Percentiles rank a stretch among this genome's conserved stretches.
phyloP scores from a whole-genome alignment of 2,888 invertebrate species.

The Pyralis farinalis region DNA sequence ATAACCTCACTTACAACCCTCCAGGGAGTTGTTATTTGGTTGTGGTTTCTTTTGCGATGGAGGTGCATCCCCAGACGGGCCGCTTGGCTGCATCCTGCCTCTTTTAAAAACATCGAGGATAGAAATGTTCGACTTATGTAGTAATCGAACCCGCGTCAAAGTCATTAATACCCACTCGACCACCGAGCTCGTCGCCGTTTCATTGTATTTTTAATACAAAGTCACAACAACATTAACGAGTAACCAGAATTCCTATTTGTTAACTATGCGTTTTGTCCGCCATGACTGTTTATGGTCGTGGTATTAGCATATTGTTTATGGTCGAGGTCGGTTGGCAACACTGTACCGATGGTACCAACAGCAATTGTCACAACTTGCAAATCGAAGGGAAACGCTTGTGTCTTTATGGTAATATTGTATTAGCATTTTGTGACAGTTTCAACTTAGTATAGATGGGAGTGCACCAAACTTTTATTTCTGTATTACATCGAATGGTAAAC shows the following conservation, averaged over 20 bases:
- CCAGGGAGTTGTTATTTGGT: too few species aligned
- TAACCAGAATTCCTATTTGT: constrained; percentile 5
- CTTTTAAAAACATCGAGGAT: too few species aligned
- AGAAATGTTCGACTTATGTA: constrained; percentile 1
- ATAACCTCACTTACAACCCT: too few species aligned
- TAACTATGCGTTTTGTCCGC: constrained; percentile 23
- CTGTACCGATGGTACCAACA: constrained; percentile 31
- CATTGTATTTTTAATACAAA: too few species aligned
- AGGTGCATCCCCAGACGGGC: too few species aligned
- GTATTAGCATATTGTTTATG: constrained; percentile 59
- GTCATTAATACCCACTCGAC: constrained; percentile 2
- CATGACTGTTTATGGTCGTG: constrained; percentile 38
- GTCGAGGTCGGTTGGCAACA: constrained; percentile 46
- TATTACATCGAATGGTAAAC: too few species aligned
- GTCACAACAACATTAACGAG: not conserved
- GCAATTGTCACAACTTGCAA: constrained; percentile 12
- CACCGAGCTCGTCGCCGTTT: too few species aligned
- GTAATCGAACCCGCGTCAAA: constrained; percentile 1
- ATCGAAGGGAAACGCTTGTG: not conserved
- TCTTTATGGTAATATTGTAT: not conserved
- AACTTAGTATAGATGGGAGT: too few species aligned
- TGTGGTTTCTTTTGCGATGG: too few species aligned
- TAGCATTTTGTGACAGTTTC: not conserved
- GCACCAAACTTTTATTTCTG: too few species aligned
- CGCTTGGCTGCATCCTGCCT: too few species aligned